A percentile compares a stretch with the other conserved stretches of the same genome.
phyloP scores from a whole-genome alignment of 2,797 vertebrate genomes.

The Gobio occitaniae region DNA sequence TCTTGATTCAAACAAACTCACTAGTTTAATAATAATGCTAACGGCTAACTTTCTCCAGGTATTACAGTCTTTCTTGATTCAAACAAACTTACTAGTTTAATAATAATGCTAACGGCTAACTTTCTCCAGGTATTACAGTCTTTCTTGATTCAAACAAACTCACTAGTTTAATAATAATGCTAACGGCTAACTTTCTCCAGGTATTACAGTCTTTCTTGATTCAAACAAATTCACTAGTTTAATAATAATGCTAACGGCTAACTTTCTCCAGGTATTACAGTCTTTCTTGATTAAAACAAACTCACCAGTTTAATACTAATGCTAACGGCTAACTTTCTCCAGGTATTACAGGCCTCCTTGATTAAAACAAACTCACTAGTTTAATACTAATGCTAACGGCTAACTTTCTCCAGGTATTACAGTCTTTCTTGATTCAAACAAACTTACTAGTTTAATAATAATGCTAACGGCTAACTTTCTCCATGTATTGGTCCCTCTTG shows the following conservation, averaged over 20 bases:
- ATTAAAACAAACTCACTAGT: not conserved
- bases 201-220: too few species aligned
- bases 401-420: not conserved
- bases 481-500: not conserved
- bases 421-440: not conserved
- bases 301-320: not conserved
- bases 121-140: too few species aligned
- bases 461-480: not conserved
- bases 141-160: too few species aligned
- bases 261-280: not conserved
- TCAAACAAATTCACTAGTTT: too few species aligned
- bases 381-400: not conserved
- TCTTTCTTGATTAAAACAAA: not conserved
- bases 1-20: too few species aligned
- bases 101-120: too few species aligned
- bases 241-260: not conserved
- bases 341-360: not conserved
- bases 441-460: not conserved
- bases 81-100: too few species aligned
- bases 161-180: not conserved
- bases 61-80: too few species aligned
- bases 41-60: too few species aligned
- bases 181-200: not conserved
- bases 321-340: not conserved
- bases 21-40: too few species aligned